Base-by-base conservation (phyloP, 2,888 invertebrate genomes). In the Parasteatoda lunata region DNA sequence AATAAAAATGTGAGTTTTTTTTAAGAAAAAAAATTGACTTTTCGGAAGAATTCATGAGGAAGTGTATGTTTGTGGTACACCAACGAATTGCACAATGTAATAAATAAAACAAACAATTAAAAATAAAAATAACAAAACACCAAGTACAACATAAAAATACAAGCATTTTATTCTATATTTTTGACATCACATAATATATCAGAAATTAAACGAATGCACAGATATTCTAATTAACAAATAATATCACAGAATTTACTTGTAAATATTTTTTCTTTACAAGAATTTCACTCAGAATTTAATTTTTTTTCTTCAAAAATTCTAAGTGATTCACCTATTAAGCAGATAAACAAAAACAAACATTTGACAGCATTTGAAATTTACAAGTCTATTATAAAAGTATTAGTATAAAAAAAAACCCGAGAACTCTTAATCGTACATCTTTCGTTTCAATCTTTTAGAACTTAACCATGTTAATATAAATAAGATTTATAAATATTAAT, bases 171-270 rank as follows among this genome's bases (percentile, higher is more conserved):
- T 85, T 85, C 85, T 85, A 85, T 49, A 47, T 78, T 76, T 80
- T 79, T 85, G 59, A 80, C 65, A 66, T 70, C 76, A 85, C 85
- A 85, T 75, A 75, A 69, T 59, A 75, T 75, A 73, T 84, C 75
- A 69, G 73, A 78, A 84, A 85, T 80, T 70, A 80, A 77, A 77
- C 71, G 71, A 52, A 81, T 66, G 65, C 72, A 80, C 85, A 85
- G 71, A 85, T 77, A 85, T 85, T 80, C 85, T 85, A 85, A 77
- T 87, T 81, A 82, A 87, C 81, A 87, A 87, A 87, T 82, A 87
- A 82, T 87, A 87, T 87, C 86, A 87, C 86, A 87, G 86, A 87
- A 87, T 81, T 15, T 73, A 82, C 86, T 87, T 87, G 81, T 77
- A 82, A 82, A 64, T 75, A 75, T 78, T 72, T 70, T 80, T 69